Base-by-base conservation (phyloP, 2,888 invertebrate genomes). In the Platycheirus rosarum region DNA sequence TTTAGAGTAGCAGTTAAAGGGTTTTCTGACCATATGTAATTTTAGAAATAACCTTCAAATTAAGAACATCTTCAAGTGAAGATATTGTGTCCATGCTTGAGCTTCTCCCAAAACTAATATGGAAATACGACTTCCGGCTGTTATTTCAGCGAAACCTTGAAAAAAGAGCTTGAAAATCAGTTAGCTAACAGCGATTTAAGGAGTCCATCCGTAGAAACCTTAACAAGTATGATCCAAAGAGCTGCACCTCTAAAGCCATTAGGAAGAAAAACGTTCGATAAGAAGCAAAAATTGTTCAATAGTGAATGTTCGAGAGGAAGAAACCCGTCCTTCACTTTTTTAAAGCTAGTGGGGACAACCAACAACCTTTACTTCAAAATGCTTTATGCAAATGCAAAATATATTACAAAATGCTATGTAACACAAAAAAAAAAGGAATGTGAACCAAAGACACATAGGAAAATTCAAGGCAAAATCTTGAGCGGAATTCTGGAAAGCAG, bases 1-100 rank as follows among this genome's bases (percentile, higher is more conserved):
- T 44, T 44, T 11, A 44, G 44, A 18, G 11, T 44, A 20, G 18
- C 18, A 20, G 18, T 44, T 46, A 46, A 46, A 46, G 11, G 11
- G 20, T n/a, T 46, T 23, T 44, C 44, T 18, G 29, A 32, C 29
- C 29, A 32, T 32, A 32, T 7, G 29, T 8, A 5, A 7, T 32
- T n/a, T n/a, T 20, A 44, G 44, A 4, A 5, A 18, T 44, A 44
- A 11, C 18, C 9, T 44, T 44, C 18, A 44, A 44, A 44, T 2
- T 44, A 1, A 44, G 1, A 44, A 1, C 18, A n/a, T 1, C 20
- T 44, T 20, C 11, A 11, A 20, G n/a, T 11, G 11, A 44, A 20
- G 44, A 9, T 16, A 8, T 16, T 42, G 16, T 8, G 7, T 16
- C 40, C 1, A 7, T 16, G 16, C 7, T n/a, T 20, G n/a, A 44